Evolutionary conservation across 1,140 invertebrate genomes (phyloP), one percentile per base, ranked within the genome.

Genomic region (Gryllus bimaculatus): DNA sequence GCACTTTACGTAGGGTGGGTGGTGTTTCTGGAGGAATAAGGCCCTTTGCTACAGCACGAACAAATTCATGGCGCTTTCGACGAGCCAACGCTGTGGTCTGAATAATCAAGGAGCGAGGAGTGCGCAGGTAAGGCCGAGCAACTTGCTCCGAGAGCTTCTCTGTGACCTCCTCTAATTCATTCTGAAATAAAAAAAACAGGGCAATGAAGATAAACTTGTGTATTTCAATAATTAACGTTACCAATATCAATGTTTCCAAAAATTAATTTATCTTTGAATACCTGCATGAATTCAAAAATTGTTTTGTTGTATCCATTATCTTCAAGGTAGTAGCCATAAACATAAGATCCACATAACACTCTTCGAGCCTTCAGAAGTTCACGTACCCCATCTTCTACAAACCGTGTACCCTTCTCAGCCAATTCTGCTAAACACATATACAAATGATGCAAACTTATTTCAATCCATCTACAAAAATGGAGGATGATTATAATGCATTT

Each of bases 251-350:
- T 39, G 26, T 39, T 39, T 39, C 26, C 26, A 39, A 39, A 18
- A 66, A 8, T 7, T 0, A 6, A 26, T 78, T 20, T 49, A 48
- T 15, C 4, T 15, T 12, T 81, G 80, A 20, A 83, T 85, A 91
- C 90, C 88, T 91, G 91, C 90, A 93, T 91, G 82, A 90, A 91
- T 84, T 93, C 91, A 86, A 92, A 93, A 66, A 92, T 91, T 78
- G 89, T 89, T 84, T 90, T 90, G 82, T 91, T 91, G 82, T 91
- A 90, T 5, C 90, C 90, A 83, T 90, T 90, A 82, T 91, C 90
- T 82, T 88, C 88, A 20, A 92, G 82, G 82, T 91, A 92, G 83
- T 89, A 92, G 4, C 90, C 91, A 84, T 91, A 92, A 4, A 91
- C 90, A 84, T 92, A 92, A 10, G 90, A 91, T 74, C 90, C 91